A percentile compares a stretch with the other conserved stretches of the same genome.
phyloP scores from a whole-genome alignment of 1,140 invertebrate genomes.

The Drosophila guanche region DNA sequence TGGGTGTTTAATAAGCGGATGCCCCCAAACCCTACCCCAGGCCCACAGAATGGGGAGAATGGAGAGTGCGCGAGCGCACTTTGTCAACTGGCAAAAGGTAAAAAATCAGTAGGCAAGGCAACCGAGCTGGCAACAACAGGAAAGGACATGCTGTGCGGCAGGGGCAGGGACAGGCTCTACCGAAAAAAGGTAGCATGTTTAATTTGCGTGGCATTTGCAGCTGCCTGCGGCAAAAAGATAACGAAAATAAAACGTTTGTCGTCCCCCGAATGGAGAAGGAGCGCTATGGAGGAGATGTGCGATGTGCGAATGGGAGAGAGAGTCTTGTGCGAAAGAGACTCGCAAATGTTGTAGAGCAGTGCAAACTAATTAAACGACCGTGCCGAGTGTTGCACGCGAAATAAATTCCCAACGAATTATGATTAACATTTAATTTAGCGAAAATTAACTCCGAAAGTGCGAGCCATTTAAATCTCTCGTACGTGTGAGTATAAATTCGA shows the following conservation, averaged over 20 bases:
- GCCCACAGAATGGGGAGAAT: conserved; percentile 25
- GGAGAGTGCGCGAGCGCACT: conserved; percentile 47
- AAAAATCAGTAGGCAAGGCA: conserved; percentile 69
- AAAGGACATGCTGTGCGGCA: conserved; percentile 31
- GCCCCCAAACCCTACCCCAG: conserved; percentile 6
- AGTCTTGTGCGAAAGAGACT: neutral
- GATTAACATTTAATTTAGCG: conserved; percentile 81
- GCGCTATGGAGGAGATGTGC: neutral
- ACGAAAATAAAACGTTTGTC: conserved; percentile 81
- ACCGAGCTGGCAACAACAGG: conserved; percentile 33
- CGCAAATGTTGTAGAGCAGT: conserved; percentile 63
- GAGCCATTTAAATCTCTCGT: conserved; percentile 31
- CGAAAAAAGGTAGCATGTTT: conserved; percentile 77
- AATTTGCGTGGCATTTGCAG: conserved; percentile 82
- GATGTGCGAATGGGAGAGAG: neutral
- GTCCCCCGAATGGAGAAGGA: conserved; percentile 11
- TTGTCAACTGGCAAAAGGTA: conserved; percentile 75
- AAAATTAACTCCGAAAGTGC: conserved; percentile 64
- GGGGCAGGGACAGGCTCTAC: conserved; percentile 7
- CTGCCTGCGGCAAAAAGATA: conserved; percentile 83
- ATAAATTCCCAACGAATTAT: conserved; percentile 64
- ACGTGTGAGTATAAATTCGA: conserved; percentile 21
- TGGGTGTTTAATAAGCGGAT: conserved; percentile 83
- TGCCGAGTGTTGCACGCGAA: conserved; percentile 46
- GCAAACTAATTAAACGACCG: conserved; percentile 76